A percentile compares a stretch with the other conserved stretches of the same genome.
Conservation (phyloP, 1,140 invertebrate species). For the Drosophila ercepeae region DNA sequence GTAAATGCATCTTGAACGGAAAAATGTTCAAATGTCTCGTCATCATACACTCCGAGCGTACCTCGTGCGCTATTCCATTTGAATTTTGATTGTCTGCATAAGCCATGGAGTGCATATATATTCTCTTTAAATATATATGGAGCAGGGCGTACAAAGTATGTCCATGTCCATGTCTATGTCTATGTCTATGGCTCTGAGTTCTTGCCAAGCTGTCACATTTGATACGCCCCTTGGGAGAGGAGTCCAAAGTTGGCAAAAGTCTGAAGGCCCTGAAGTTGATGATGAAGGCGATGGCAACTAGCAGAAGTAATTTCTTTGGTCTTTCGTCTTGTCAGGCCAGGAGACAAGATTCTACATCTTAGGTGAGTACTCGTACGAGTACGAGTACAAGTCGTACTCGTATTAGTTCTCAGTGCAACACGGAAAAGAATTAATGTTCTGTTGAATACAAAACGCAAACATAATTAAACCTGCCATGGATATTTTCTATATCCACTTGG, state of each 20-base stretch:
- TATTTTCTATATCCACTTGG: conserved; percentile 44
- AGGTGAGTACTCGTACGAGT: too few relatives aligned
- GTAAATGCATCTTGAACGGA: conserved; percentile 61
- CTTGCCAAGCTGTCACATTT: conserved; percentile 70
- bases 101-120: conserved; percentile 32
- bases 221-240: conserved; percentile 53
- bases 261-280: conserved; percentile 36
- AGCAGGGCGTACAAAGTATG: conserved; percentile 41
- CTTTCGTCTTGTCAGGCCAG: background rate
- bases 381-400: too few relatives aligned
- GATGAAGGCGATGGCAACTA: conserved; percentile 32
- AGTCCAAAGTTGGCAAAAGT: conserved; percentile 8
- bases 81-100: conserved; percentile 72
- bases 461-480: conserved; percentile 77
- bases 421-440: conserved; percentile 65
- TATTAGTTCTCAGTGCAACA: conserved; percentile 36
- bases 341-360: too few relatives aligned
- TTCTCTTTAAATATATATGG: conserved; percentile 1
- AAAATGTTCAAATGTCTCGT: conserved; percentile 68
- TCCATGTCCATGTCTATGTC: too few relatives aligned
- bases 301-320: conserved; percentile 26
- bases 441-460: conserved; percentile 66
- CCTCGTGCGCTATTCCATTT: conserved; percentile 62
- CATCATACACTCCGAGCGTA: conserved; percentile 24
- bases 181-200: conserved; percentile 57